phyloP scores from a whole-genome alignment of 2,888 invertebrate species.

The Trileptium ribeirensis region DNA sequence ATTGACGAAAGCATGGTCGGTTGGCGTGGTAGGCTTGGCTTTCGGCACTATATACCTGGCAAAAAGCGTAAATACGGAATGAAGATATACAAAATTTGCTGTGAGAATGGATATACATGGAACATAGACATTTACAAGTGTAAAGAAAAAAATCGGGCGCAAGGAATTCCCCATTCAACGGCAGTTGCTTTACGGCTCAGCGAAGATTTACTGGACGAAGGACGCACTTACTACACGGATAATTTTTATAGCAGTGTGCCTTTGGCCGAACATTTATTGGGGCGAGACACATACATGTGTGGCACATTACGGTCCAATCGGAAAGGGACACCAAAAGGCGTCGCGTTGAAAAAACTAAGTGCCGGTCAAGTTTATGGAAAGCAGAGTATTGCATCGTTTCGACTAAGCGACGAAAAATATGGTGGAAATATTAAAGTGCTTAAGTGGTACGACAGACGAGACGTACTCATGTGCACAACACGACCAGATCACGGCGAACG shows the following conservation, averaged over 20 bases:
- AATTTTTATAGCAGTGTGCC: background rate
- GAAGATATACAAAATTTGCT: background rate
- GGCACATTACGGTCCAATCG: slow-evolving; percentile 44
- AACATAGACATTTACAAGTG: background rate
- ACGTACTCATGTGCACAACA: no score
- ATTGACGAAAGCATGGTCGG: no score
- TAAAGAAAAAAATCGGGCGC: background rate
- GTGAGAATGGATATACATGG: slow-evolving; percentile 7
- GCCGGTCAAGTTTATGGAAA: slow-evolving; percentile 38
- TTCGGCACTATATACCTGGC: no score
- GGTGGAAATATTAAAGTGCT: no score
- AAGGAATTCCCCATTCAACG: background rate
- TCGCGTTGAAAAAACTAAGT: slow-evolving; percentile 45
- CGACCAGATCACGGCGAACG: no score
- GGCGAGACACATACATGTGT: slow-evolving; percentile 38
- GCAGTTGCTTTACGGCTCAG: background rate
- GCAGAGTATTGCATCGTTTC: slow-evolving; percentile 46
- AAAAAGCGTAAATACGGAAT: background rate
- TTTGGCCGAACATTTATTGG: background rate
- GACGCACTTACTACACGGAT: background rate
- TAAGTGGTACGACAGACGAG: no score
- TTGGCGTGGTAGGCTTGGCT: no score
- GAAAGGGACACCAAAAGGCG: slow-evolving; percentile 44
- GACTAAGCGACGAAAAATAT: no score
- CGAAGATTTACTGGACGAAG: background rate